These are phyloP conservation scores for Athrips mouffetella DNA, from an alignment of 2,888 invertebrate genomes.

Conservation along the genomic window DNA sequence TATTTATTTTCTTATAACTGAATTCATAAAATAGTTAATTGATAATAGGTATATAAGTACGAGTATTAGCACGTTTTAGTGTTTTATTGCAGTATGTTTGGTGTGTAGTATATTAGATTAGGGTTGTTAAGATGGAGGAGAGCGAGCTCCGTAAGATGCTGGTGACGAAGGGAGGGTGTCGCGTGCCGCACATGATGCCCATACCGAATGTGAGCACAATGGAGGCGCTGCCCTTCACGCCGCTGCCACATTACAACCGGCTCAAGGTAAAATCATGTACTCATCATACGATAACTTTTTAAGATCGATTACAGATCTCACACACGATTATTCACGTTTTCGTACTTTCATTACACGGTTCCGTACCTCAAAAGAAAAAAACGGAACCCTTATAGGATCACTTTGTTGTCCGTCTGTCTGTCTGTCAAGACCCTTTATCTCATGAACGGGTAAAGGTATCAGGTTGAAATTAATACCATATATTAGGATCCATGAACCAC, in stretches of 20 bases:
- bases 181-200: constrained; percentile 58
- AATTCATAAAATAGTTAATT: no score
- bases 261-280: constrained; percentile 49
- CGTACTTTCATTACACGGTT: no score
- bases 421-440: no score
- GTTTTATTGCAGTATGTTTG: constrained; percentile 22
- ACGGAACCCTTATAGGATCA: no score
- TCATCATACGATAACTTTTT: no score
- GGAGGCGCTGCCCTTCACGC: constrained; percentile 60
- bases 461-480: no score
- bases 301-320: no score
- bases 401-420: no score
- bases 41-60: constrained; percentile 7
- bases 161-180: constrained; percentile 66
- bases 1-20: not conserved
- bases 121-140: constrained; percentile 52
- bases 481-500: no score
- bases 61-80: not conserved
- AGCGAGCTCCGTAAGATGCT: constrained; percentile 62
- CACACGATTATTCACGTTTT: no score
- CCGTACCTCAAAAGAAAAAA: no score
- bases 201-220: constrained; percentile 59
- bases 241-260: constrained; percentile 62
- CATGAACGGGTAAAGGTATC: no score
- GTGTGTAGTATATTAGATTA: constrained; percentile 14